Evolutionary conservation across 2,797 vertebrate genomes (phyloP).

Genomic region (Smutsia gigantea): DNA sequence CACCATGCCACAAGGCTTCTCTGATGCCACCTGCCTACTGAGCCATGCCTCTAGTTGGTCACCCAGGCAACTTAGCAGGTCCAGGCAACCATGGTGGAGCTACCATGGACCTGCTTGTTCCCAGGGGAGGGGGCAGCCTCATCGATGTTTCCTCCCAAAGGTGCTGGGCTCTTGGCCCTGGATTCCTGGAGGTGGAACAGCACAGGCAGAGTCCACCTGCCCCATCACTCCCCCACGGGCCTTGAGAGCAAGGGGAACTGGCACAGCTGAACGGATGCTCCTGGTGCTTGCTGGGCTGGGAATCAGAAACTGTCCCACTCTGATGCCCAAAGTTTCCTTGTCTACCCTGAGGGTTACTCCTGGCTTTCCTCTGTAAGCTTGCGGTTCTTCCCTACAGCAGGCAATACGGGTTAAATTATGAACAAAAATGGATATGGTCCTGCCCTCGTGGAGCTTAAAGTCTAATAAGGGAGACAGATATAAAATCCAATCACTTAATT

Average conservation of each 20-base stretch:
- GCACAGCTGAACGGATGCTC: rapidly evolving
- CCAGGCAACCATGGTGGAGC: not conserved
- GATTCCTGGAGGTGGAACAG: not conserved
- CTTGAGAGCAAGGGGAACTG: not conserved
- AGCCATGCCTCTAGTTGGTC: not conserved
- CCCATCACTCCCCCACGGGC: rapidly evolving
- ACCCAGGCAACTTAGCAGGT: not conserved
- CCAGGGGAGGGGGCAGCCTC: not conserved
- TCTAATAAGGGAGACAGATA: not conserved
- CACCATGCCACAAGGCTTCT: not conserved
- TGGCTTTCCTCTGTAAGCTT: rapidly evolving
- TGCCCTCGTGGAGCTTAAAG: not conserved
- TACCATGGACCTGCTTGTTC: rapidly evolving
- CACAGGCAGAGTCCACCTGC: not conserved
- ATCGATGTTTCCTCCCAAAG: not conserved
- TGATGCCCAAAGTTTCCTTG: not conserved
- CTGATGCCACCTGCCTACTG: not conserved
- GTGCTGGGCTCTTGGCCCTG: not conserved
- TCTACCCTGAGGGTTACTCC: not conserved
- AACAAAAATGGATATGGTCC: not conserved
- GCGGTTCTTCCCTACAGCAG: not conserved
- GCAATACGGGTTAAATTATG: not conserved
- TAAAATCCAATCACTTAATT: not conserved
- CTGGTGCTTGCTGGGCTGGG: not conserved
- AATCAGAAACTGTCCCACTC: not conserved